Evolutionary conservation across 2,888 invertebrate species (phyloP).

Genomic region (Andrena flavipes): DNA sequence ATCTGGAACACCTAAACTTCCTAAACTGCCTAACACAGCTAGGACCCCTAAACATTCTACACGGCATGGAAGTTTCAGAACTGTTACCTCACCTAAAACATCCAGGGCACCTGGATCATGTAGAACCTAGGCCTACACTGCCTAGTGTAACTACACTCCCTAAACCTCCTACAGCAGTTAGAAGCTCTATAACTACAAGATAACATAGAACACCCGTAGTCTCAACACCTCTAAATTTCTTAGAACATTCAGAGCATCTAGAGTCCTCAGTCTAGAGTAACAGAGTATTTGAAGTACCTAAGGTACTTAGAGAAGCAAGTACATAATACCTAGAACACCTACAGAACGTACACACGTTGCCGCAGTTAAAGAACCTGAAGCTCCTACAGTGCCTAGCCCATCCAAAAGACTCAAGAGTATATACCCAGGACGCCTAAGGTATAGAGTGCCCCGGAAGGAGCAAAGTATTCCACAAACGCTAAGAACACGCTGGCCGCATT

Average conservation of each 20-base stretch:
- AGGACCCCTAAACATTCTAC: no score
- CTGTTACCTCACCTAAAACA: no score
- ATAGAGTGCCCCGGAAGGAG: no score
- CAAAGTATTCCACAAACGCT: not conserved
- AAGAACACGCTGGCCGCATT: not conserved
- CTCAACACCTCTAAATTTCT: not conserved
- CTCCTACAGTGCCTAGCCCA: not conserved
- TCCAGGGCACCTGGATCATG: not conserved
- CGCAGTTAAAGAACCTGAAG: not conserved
- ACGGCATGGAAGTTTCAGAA: no score
- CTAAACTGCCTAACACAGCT: not conserved
- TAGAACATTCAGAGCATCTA: not conserved
- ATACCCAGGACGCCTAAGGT: not conserved
- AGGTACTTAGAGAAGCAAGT: not conserved
- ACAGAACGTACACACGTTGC: not conserved
- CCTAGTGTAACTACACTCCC: no score
- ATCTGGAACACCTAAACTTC: not conserved
- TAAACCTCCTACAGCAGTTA: no score
- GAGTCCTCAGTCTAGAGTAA: not conserved
- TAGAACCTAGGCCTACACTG: not conserved
- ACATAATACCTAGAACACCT: not conserved
- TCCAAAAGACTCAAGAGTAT: not conserved
- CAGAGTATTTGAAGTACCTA: not conserved
- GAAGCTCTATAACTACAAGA: not conserved
- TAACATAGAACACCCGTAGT: no score